Percentiles rank a stretch among this genome's conserved stretches.
phyloP scores from a whole-genome alignment of 30 jellyfish, hydroid and myxozoan species.

The Turritopsis dohrnii region DNA sequence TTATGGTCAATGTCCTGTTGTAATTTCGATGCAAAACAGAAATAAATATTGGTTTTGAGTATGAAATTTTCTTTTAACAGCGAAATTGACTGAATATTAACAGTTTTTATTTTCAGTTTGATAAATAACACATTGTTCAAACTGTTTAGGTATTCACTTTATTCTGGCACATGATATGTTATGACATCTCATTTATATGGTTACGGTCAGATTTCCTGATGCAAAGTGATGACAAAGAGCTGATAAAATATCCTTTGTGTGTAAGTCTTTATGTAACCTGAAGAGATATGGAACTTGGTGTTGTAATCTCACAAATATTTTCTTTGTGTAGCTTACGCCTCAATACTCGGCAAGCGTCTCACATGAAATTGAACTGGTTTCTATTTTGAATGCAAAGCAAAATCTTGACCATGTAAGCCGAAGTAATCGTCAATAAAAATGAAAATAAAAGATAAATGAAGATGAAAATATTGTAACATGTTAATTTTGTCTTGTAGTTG shows the following conservation, averaged over 20 bases:
- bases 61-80: too few species aligned
- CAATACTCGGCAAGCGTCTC: background rate
- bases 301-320: background rate
- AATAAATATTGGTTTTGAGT: too few species aligned
- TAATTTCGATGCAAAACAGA: too few species aligned
- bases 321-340: background rate
- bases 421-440: too few species aligned
- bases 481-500: background rate
- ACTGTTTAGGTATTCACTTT: background rate
- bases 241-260: background rate
- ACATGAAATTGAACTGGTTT: background rate
- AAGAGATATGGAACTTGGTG: background rate
- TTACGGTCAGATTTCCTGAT: background rate
- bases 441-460: too few species aligned
- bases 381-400: background rate
- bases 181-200: background rate
- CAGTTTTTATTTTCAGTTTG: background rate
- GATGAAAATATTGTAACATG: too few species aligned
- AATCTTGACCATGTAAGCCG: background rate
- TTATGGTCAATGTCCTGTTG: too few species aligned
- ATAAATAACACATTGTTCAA: too few species aligned
- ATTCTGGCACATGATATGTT: background rate
- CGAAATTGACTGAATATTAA: background rate
- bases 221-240: background rate
- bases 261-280: background rate